Evolutionary conservation across 2,113 vertebrate species (phyloP).

Genomic region (Leptobrachium leishanense): DNA sequence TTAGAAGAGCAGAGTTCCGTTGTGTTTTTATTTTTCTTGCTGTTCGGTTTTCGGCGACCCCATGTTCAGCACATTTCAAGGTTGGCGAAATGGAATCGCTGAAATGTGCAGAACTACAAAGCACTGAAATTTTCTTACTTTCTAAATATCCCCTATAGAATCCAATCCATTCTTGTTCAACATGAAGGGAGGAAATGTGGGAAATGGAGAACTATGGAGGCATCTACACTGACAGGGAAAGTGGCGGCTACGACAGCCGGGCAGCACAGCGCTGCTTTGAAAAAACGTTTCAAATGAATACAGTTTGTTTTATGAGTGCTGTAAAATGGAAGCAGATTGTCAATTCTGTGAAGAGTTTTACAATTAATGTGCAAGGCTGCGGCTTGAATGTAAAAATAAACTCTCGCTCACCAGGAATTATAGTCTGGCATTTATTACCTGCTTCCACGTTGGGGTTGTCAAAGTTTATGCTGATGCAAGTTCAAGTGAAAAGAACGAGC

Average conservation of each 20-base stretch:
- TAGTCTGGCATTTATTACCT: not conserved
- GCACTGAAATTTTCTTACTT: no score
- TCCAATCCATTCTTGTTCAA: no score
- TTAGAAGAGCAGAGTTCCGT: no score
- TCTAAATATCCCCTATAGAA: no score
- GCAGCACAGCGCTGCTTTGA: not conserved
- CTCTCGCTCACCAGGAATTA: not conserved
- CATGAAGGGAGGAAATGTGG: no score
- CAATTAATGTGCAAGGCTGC: not conserved
- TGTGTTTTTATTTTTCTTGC: no score
- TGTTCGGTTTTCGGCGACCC: no score
- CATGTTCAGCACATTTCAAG: no score
- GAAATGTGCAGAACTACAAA: no score
- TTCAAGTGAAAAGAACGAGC: not conserved
- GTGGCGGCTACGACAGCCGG: not conserved
- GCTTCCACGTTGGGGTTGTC: not conserved
- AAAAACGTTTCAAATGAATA: not conserved
- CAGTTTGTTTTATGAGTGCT: not conserved
- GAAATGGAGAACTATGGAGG: no score
- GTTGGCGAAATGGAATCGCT: no score
- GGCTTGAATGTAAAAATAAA: not conserved
- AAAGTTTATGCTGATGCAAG: slow-evolving; percentile 11
- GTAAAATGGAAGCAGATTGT: not conserved
- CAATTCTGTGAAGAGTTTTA: not conserved
- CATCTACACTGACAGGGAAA: not conserved